Conservation (phyloP, 53 echinoderm and acorn worm genomes). For the Astropecten irregularis region DNA sequence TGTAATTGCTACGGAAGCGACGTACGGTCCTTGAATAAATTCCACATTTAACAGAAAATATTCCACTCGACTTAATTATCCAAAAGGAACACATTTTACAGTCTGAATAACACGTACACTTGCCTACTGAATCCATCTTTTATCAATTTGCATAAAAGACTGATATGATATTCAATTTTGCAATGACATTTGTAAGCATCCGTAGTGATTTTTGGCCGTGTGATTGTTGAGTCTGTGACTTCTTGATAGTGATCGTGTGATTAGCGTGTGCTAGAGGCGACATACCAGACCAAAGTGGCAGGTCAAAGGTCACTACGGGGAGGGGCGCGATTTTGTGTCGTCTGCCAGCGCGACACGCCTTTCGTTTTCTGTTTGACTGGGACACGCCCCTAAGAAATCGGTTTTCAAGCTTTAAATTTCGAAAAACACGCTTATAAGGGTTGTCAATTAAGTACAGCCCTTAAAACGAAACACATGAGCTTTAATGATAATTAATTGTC, state of each 20-base stretch:
- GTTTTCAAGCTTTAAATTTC: neutral
- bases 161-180: too few relatives aligned
- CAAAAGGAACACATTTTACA: neutral
- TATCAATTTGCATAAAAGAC: too few relatives aligned
- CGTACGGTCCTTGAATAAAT: neutral
- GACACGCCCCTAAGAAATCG: neutral
- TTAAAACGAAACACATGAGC: neutral
- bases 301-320: neutral
- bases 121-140: too few relatives aligned
- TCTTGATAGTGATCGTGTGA: neutral
- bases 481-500: too few relatives aligned
- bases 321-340: neutral
- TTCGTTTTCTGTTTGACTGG: neutral
- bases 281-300: neutral
- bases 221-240: neutral
- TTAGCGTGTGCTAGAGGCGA: neutral
- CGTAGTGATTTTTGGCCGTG: neutral
- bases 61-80: neutral
- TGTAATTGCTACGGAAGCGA: neutral
- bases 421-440: neutral
- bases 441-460: neutral
- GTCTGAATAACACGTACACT: neutral
- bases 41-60: neutral
- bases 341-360: neutral
- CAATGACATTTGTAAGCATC: neutral